Percentiles rank a stretch among this genome's conserved stretches.
Evolutionary conservation across 1,140 invertebrate species (phyloP).

Genomic region (Pseudomyrmex dendroicus): DNA sequence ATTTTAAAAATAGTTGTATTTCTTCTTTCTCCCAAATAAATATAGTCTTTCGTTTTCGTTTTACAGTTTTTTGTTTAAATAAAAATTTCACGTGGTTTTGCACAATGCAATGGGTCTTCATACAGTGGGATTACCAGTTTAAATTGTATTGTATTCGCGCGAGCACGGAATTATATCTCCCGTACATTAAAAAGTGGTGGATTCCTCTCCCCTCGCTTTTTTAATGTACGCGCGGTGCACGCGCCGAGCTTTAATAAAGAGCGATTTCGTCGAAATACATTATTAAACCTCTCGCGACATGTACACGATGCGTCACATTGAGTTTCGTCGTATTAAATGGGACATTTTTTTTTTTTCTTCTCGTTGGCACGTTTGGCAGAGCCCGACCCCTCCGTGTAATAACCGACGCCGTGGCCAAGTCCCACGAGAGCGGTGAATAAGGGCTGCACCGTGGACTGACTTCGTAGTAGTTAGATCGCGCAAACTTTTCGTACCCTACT

Average conservation of each 20-base stretch:
- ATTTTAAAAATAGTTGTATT: not conserved
- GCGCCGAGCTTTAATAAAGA: conserved; percentile 66
- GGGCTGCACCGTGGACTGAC: conserved; percentile 76
- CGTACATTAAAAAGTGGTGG: conserved; percentile 19
- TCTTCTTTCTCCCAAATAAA: not conserved
- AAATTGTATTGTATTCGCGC: conserved; percentile 7
- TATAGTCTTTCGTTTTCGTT: not conserved
- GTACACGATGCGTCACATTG: conserved; percentile 67
- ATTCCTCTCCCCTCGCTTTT: not conserved
- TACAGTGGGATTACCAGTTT: not conserved
- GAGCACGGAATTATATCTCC: not conserved
- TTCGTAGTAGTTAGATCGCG: conserved; percentile 76
- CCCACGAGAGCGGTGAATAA: conserved; percentile 77
- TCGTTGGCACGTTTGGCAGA: conserved; percentile 74
- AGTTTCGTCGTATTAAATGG: conserved; percentile 75
- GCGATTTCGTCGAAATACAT: conserved; percentile 68
- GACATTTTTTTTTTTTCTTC: conserved; percentile 74
- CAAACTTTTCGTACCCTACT: conserved; percentile 77
- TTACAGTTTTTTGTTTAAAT: not conserved
- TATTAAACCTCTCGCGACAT: conserved; percentile 66
- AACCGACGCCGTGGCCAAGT: conserved; percentile 71
- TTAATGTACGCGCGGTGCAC: not conserved
- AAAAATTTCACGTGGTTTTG: conserved; percentile 6
- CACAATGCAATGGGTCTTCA: not conserved
- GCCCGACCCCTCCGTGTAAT: conserved; percentile 68